Evolutionary conservation across 2,113 vertebrate species (phyloP).

Genomic region (Mola mola): DNA sequence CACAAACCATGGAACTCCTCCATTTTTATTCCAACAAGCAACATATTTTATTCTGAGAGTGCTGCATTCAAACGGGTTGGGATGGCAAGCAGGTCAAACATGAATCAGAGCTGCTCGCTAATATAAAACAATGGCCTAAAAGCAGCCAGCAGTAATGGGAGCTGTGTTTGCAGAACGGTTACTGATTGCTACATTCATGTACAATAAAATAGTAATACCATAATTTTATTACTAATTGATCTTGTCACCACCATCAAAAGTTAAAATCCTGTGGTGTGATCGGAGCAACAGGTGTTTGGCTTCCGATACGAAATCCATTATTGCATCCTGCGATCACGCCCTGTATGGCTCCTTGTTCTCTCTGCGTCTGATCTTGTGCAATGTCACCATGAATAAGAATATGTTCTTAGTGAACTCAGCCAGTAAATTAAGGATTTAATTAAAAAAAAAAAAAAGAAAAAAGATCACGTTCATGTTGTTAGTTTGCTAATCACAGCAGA

Average conservation of each 20-base stretch:
- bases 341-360: conserved; percentile 43
- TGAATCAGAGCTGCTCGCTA: conserved; percentile 61
- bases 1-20: conserved; percentile 33
- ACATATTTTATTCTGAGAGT: conserved; percentile 52
- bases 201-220: neutral
- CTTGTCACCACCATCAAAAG: conserved; percentile 15
- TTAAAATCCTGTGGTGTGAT: conserved; percentile 41
- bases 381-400: conserved; percentile 63
- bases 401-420: conserved; percentile 68
- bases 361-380: conserved; percentile 44
- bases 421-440: conserved; percentile 67
- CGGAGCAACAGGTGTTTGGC: conserved; percentile 62
- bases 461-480: conserved; percentile 52
- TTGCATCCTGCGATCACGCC: conserved; percentile 33
- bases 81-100: conserved; percentile 63
- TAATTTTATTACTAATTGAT: conserved; percentile 23
- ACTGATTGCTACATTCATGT: neutral
- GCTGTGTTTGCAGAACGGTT: conserved; percentile 25
- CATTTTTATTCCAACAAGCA: conserved; percentile 51
- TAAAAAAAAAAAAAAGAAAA: conserved; percentile 39
- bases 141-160: conserved; percentile 49
- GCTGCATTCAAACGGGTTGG: conserved; percentile 26
- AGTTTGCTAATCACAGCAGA: conserved; percentile 45
- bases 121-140: conserved; percentile 66
- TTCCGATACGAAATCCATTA: conserved; percentile 48